Base-by-base conservation (phyloP, 2,113 vertebrate genomes). In the Pogona vitticeps region DNA sequence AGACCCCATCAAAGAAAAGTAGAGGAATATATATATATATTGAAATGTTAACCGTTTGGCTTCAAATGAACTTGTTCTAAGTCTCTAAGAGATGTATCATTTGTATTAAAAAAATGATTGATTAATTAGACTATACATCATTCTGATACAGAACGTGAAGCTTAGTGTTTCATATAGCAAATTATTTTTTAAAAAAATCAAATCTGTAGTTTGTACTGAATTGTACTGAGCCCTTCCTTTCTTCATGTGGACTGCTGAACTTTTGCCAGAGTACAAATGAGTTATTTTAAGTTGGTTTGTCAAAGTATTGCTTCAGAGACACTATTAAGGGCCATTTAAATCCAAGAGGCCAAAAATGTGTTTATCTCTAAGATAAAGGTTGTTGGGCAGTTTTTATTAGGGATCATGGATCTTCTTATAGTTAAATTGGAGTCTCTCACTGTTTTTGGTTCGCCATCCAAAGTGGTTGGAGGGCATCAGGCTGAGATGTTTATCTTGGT, bases 391-490 rank as follows among this genome's bases (percentile, higher is more conserved):
- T 28, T 72, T 89, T 31, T 31, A 20, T 80, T 88, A 12, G 78
- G 76, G 84, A 76, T 91, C 33, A 67, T 23, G 12, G 3, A 15
- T 2, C 33, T 77, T 71, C 71, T 46, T 91, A 0, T 88, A 70
- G 46, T 76, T 80, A 21, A 79, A 33, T 46, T 31, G 76, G 61
- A 79, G 61, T 58, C 91, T 75, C 59, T 82, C 73, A 90, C 89
- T 91, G 15, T 88, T 3, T 90, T 93, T 91, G 93, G 23, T 63
- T 61, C 59, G 15, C 17, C 17, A 3, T 61, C 91, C 92, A 91
- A 90, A 76, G 59, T 80, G 86, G 83, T 52, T 88, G 33, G 84
- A 71, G 20, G 80, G 90, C 75, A 90, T 17, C 88, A 88, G 90
- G 92, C 72, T 81, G 20, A 91, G 75, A 65, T 56, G 52, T 87